Evolutionary conservation across 2,797 vertebrate genomes (phyloP).

Genomic region (Vespertilio murinus): DNA sequence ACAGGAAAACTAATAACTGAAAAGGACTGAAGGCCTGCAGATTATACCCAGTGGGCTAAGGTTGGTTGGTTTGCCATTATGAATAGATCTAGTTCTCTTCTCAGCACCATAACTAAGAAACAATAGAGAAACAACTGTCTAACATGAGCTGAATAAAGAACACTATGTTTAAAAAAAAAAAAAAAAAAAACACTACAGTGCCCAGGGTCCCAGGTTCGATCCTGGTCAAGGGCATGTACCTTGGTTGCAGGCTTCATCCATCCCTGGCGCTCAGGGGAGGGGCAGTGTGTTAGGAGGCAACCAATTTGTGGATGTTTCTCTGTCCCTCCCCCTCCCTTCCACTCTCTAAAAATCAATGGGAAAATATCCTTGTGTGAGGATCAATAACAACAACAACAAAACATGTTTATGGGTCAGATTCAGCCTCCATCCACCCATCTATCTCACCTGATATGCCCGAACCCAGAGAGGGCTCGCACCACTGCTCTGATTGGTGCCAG

Average conservation of each 20-base stretch:
- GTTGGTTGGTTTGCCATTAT: neutral
- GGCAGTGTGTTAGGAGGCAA: too few species aligned
- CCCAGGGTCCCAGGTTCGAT: too few species aligned
- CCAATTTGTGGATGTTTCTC: too few species aligned
- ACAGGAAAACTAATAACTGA: conserved; percentile 45
- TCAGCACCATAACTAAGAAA: neutral
- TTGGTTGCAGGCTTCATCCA: too few species aligned
- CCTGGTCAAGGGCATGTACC: too few species aligned
- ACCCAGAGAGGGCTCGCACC: neutral
- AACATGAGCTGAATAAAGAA: neutral
- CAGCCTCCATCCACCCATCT: neutral
- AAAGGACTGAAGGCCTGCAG: conserved; percentile 20
- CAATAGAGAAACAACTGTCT: conserved; percentile 3
- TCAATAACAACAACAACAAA: neutral
- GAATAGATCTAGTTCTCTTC: conserved; percentile 40
- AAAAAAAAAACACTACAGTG: too few species aligned
- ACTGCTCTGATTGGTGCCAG: neutral
- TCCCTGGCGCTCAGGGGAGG: too few species aligned
- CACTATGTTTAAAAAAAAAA: neutral
- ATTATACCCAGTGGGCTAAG: neutral
- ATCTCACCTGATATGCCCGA: neutral
- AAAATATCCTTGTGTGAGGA: too few species aligned
- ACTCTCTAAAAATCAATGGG: too few species aligned
- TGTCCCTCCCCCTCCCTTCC: too few species aligned
- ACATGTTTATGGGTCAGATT: neutral